Conservation (phyloP, 2,113 vertebrate genomes). For the Phoxinus phoxinus region DNA sequence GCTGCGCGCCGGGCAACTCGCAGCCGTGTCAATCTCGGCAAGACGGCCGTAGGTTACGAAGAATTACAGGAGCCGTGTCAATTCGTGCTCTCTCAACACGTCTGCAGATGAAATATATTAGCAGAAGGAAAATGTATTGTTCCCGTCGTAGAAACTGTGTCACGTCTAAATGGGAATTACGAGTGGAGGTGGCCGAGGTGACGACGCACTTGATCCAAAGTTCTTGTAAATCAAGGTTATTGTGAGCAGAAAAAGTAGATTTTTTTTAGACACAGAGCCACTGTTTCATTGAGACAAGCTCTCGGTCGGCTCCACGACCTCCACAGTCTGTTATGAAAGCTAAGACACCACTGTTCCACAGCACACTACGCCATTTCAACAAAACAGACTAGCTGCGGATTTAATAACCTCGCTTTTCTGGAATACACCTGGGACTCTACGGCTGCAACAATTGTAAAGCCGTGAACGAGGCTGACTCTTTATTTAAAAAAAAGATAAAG, state of each 20-base stretch:
- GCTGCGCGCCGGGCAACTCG: constrained; percentile 48
- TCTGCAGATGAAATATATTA: constrained; percentile 27
- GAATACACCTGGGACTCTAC: constrained; percentile 61
- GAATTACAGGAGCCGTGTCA: constrained; percentile 16
- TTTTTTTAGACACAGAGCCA: background rate
- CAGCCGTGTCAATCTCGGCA: constrained; percentile 23
- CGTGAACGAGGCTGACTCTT: constrained; percentile 69
- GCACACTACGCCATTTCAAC: constrained; percentile 33
- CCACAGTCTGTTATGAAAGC: constrained; percentile 38
- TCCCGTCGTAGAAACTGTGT: background rate
- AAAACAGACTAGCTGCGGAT: constrained; percentile 37
- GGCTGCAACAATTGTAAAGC: constrained; percentile 70
- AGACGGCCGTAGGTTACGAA: constrained; percentile 8
- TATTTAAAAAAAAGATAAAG: constrained; percentile 41
- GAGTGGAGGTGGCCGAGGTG: constrained; percentile 2
- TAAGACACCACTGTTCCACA: constrained; percentile 16
- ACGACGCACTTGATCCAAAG: background rate
- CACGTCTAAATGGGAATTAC: constrained; percentile 12
- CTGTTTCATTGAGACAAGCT: constrained; percentile 6
- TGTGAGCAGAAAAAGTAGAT: background rate
- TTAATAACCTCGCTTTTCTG: constrained; percentile 46
- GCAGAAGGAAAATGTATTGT: constrained; percentile 1
- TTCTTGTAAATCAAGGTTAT: constrained; percentile 18
- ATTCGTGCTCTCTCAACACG: background rate
- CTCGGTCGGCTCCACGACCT: background rate